Conservation (phyloP, 2,888 invertebrate genomes). For the Drosophila prolongata region DNA sequence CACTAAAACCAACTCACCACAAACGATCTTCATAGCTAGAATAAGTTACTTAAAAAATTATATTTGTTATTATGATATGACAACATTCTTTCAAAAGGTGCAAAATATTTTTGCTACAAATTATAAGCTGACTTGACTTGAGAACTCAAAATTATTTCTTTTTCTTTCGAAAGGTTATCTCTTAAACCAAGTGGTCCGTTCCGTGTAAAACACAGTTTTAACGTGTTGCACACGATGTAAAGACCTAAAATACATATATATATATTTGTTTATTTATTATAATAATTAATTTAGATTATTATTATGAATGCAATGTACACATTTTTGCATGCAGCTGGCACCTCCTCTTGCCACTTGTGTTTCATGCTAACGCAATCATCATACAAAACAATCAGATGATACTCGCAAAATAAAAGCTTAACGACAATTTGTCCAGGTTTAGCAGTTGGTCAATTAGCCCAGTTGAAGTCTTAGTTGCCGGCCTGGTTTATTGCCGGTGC, state of each 20-base stretch:
- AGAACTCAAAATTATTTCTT: background rate
- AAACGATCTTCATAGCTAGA: background rate
- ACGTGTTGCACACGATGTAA: background rate
- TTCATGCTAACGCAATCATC: conserved; percentile 48
- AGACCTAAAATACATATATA: conserved; percentile 20
- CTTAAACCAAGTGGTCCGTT: no score
- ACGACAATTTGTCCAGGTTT: conserved; percentile 57
- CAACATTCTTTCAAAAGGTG: background rate
- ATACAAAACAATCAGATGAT: conserved; percentile 51
- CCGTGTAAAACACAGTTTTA: no score
- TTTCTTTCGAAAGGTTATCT: background rate
- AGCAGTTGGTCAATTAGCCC: conserved; percentile 11
- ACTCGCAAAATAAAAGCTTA: conserved; percentile 55
- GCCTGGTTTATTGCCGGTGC: conserved; percentile 50
- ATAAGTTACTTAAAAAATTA: background rate
- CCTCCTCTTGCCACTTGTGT: conserved; percentile 36
- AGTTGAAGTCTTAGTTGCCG: conserved; percentile 51
- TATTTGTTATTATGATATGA: background rate
- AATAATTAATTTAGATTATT: conserved; percentile 43
- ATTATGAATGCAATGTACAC: conserved; percentile 41
- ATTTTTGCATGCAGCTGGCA: conserved; percentile 31
- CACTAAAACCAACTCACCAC: background rate
- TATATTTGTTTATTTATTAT: conserved; percentile 34
- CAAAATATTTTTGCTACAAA: background rate
- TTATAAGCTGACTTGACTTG: background rate